These are phyloP conservation scores for Listronotus bonariensis DNA, from an alignment of 1,140 invertebrate species.

Conservation along the genomic window DNA sequence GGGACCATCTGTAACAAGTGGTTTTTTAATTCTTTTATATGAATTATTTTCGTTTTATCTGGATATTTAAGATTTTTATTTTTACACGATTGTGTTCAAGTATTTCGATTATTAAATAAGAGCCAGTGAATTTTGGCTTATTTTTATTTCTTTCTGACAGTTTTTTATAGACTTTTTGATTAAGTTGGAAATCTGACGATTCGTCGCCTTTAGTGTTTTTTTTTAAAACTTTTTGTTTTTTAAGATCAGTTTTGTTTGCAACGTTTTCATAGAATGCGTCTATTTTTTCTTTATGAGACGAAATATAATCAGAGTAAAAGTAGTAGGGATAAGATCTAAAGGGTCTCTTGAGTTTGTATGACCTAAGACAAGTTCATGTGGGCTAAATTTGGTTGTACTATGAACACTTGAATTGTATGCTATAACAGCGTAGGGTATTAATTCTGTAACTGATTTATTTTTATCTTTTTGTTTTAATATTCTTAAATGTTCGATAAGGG, in stretches of 20 bases:
- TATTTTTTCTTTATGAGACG: conserved; percentile 11
- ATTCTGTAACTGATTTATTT: conserved; percentile 22
- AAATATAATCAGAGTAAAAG: conserved; percentile 28
- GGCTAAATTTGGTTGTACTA: conserved; percentile 15
- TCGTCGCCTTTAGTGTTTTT: neutral
- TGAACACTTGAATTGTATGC: conserved; percentile 14
- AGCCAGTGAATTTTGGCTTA: neutral
- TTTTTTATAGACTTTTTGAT: neutral
- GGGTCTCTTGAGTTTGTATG: conserved; percentile 16
- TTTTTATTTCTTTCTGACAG: neutral
- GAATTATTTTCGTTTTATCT: neutral
- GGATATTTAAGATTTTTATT: neutral
- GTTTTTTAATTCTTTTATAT: conserved; percentile 5
- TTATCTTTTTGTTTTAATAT: conserved; percentile 45
- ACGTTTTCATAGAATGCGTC: conserved; percentile 2
- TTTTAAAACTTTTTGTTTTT: conserved; percentile 1
- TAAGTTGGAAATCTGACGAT: neutral
- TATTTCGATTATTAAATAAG: neutral
- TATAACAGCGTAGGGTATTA: conserved; percentile 36
- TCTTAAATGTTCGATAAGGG: conserved; percentile 46
- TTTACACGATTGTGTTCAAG: neutral
- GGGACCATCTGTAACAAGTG: conserved; percentile 3
- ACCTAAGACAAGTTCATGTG: conserved; percentile 17
- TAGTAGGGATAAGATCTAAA: conserved; percentile 19
- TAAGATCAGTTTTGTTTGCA: neutral